Base-by-base conservation (phyloP, 1,140 invertebrate genomes). In the Aphaenogaster floridana region DNA sequence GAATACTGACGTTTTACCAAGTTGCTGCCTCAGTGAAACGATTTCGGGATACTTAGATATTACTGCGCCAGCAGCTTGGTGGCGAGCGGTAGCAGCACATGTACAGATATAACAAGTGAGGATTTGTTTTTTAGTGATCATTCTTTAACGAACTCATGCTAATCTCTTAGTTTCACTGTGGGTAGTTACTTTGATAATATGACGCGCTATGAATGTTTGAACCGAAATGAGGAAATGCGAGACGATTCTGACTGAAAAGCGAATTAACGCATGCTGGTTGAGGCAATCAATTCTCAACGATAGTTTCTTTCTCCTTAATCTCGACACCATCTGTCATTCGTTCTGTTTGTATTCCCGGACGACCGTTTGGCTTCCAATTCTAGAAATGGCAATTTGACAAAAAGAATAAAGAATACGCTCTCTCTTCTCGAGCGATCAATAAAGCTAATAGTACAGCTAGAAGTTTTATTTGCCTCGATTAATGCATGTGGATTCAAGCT, bases 41-140 rank as follows among this genome's bases (percentile, higher is more conserved):
- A 90, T 88, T 92, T 92, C 87, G 86, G 83, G 88, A 86, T 90
- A 90, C 87, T 87, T 91, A 89, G 84, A 93, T 90, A 88, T 91
- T 84, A 91, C 86, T 87, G 92, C 86, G 86, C 84, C 92, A 90
- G 90, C 89, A 88, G 86, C 88, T 92, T 93, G 87, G 89, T 91
- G 87, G 71, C 86, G 84, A 90, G 68, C 84, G 83, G 80, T 91
- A 91, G 78, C 88, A 91, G 78, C 91, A 91, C 88, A 89, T 93
- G 93, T 94, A 94, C 91, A 93, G 92, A 94, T 92, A 78, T 88
- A 93, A 74, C 77, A 89, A 89, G 93, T 90, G 86, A 89, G 86
- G 85, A 89, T 86, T 92, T 66, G 71, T 87, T 81, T 84, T 86
- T 90, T 88, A 78, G 76, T 66, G 88, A 92, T 90, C 92, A 89